A percentile compares a stretch with the other conserved stretches of the same genome.
These are phyloP conservation scores for Taphrorychus bicolor DNA, from an alignment of 2,888 invertebrate species.

Conservation along the genomic window DNA sequence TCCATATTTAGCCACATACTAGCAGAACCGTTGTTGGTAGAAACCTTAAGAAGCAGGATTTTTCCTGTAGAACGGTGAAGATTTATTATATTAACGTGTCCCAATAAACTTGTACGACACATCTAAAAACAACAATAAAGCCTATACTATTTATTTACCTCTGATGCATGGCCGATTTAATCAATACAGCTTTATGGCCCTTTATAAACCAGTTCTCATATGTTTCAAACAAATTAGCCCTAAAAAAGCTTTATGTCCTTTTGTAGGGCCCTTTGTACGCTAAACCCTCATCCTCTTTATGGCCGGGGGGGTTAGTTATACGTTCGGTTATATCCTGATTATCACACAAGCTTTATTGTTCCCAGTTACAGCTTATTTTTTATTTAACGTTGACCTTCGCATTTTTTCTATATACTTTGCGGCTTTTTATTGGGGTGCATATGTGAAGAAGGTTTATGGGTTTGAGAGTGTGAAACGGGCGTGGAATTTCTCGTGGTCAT, in stretches of 20 bases:
- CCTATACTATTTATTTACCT: not conserved
- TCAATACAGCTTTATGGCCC: slow-evolving; percentile 3
- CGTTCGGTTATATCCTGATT: slow-evolving; percentile 25
- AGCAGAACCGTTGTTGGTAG: not conserved
- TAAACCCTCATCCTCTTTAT: slow-evolving; percentile 29
- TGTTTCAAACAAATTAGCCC: slow-evolving; percentile 8
- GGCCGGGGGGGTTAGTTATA: slow-evolving; percentile 11
- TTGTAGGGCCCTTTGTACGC: slow-evolving; percentile 20
- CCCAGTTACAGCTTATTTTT: not conserved
- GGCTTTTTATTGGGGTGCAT: not conserved
- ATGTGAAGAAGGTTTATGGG: not conserved
- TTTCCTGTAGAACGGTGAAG: too few species aligned
- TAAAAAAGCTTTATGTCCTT: slow-evolving; percentile 17
- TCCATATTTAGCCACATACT: not conserved
- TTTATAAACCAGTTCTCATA: slow-evolving; percentile 12
- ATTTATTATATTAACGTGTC: not conserved
- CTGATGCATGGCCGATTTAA: not conserved
- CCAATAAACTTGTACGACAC: not conserved
- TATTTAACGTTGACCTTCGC: not conserved
- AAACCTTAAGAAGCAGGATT: too few species aligned
- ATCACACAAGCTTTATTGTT: slow-evolving; percentile 16
- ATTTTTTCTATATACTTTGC: not conserved
- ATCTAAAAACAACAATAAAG: not conserved
- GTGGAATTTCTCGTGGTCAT: not conserved
- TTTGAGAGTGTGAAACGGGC: not conserved